phyloP scores from a whole-genome alignment of 2,113 vertebrate species.

The Atlantisia rogersi region DNA sequence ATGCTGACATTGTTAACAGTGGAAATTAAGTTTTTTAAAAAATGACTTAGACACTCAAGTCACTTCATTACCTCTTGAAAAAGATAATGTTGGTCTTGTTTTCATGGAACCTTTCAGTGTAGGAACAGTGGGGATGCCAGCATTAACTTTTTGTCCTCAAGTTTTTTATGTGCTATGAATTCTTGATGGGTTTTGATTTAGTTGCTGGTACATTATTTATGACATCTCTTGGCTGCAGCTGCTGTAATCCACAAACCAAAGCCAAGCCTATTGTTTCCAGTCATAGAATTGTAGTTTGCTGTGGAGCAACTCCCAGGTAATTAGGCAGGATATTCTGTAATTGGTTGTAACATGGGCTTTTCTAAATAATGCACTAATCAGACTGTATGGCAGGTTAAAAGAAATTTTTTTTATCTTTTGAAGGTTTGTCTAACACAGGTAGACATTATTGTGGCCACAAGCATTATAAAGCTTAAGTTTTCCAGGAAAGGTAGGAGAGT shows the following conservation, averaged over 20 bases:
- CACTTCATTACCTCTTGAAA: constrained; percentile 3
- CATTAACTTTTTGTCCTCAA: constrained; percentile 34
- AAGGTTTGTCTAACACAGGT: background rate
- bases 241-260: constrained; percentile 36
- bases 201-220: constrained; percentile 58
- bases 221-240: constrained; percentile 35
- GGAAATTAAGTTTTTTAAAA: background rate
- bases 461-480: background rate
- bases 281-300: constrained; percentile 19
- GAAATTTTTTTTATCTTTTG: background rate
- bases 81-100: background rate
- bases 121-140: background rate
- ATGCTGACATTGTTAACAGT: background rate
- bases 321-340: constrained; percentile 23
- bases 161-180: constrained; percentile 26
- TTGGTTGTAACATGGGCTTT: background rate
- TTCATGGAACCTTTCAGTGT: background rate
- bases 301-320: constrained; percentile 27
- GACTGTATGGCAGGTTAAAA: background rate
- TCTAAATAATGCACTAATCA: constrained; percentile 21
- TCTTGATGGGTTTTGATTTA: constrained; percentile 49
- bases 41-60: background rate
- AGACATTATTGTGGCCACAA: background rate
- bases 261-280: constrained; percentile 43
- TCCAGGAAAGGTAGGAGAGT: background rate